A percentile compares a stretch with the other conserved stretches of the same genome.
These are phyloP conservation scores for Anser brachyrhynchus DNA, from an alignment of 2,113 vertebrate species.

Conservation along the genomic window DNA sequence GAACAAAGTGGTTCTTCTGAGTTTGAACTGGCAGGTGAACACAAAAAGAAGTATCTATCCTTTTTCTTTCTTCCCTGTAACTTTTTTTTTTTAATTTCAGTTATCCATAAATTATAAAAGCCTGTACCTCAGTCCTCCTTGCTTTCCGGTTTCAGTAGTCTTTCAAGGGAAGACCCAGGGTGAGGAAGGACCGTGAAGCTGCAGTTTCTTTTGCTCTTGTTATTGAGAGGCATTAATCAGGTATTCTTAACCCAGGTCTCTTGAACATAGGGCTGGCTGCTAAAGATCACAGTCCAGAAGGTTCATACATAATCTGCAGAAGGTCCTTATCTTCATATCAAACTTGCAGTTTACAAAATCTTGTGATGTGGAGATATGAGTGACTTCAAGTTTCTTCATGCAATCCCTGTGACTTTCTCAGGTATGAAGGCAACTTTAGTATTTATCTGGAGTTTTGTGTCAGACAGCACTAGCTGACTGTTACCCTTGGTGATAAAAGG, in stretches of 20 bases:
- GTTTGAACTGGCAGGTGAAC: not conserved
- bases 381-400: not conserved
- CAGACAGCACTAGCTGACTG: not conserved
- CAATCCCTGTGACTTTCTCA: not conserved
- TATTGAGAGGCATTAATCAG: not conserved
- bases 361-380: not conserved
- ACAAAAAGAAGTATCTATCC: not conserved
- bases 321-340: not conserved
- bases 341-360: not conserved
- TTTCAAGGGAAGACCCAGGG: not conserved
- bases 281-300: not conserved
- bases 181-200: not conserved
- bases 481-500: not conserved
- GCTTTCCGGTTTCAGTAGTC: not conserved
- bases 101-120: not conserved
- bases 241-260: not conserved
- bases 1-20: not conserved
- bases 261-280: not conserved
- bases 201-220: not conserved
- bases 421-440: not conserved
- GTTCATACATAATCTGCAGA: not conserved
- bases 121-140: not conserved
- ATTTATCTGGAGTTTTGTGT: not conserved
- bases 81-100: no score
- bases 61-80: not conserved